Evolutionary conservation across 2,797 vertebrate genomes (phyloP).

Genomic region (Cetoscarus ocellatus): DNA sequence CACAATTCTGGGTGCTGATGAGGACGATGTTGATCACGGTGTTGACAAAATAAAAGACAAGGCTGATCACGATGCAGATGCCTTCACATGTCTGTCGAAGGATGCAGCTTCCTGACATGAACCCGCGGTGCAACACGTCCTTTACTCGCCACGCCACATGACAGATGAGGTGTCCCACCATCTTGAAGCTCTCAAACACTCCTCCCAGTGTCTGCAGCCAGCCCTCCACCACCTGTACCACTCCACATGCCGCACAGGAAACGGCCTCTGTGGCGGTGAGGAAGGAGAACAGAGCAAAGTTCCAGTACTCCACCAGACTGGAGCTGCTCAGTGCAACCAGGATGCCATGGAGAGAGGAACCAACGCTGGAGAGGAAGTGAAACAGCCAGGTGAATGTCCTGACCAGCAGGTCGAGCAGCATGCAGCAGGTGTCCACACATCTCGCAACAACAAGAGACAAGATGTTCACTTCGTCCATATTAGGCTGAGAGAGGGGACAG

Average conservation of each 20-base stretch:
- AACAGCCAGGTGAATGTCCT: slow-evolving; percentile 84
- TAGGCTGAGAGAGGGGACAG: slow-evolving; percentile 9
- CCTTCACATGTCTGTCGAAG: slow-evolving; percentile 80
- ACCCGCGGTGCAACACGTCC: slow-evolving; percentile 86
- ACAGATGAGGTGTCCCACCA: slow-evolving; percentile 85
- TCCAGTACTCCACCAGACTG: slow-evolving; percentile 80
- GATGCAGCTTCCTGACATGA: slow-evolving; percentile 67
- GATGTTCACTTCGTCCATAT: slow-evolving; percentile 68
- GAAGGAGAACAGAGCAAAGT: slow-evolving; percentile 75
- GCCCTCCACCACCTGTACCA: slow-evolving; percentile 60
- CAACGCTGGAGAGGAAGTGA: slow-evolving; percentile 75
- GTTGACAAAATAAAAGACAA: slow-evolving; percentile 90
- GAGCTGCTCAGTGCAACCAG: slow-evolving; percentile 76
- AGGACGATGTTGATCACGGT: slow-evolving; percentile 90
- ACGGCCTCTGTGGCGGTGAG: slow-evolving; percentile 73
- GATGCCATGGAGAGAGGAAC: slow-evolving; percentile 77
- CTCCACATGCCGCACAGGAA: slow-evolving; percentile 65
- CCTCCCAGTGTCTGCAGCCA: slow-evolving; percentile 79
- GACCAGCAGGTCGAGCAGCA: slow-evolving; percentile 88
- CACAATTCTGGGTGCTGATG: slow-evolving; percentile 87
- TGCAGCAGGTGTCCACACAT: slow-evolving; percentile 66
- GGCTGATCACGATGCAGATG: slow-evolving; percentile 85
- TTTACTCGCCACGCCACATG: slow-evolving; percentile 84
- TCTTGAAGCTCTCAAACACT: slow-evolving; percentile 87
- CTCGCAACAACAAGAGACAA: slow-evolving; percentile 60